A percentile compares a stretch with the other conserved stretches of the same genome.
Conservation (phyloP, 2,888 invertebrate species). For the Eustalomyia histrio region DNA sequence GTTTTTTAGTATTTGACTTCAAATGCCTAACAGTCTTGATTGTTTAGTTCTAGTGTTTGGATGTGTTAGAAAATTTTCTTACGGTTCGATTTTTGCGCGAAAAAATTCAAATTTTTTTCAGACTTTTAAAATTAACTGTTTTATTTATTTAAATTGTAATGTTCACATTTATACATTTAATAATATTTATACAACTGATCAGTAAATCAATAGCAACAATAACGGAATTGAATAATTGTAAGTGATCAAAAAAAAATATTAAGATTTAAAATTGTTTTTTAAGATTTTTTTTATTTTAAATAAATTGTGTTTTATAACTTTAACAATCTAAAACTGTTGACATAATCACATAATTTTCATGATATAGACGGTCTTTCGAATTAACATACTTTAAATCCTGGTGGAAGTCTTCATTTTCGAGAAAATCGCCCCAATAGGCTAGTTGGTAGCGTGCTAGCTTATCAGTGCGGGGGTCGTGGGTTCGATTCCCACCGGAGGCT, state of each 20-base stretch:
- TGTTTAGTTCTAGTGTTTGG: slow-evolving; percentile 52
- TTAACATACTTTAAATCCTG: too few species aligned
- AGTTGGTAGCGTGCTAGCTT: too few species aligned
- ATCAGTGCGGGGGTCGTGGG: too few species aligned
- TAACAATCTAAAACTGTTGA: too few species aligned
- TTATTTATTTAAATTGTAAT: slow-evolving; percentile 15
- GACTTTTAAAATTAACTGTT: background rate
- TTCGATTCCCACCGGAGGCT: too few species aligned
- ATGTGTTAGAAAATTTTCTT: slow-evolving; percentile 32
- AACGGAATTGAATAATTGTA: slow-evolving; percentile 77
- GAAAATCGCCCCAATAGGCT: too few species aligned
- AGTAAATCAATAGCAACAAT: slow-evolving; percentile 70
- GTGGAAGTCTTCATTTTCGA: too few species aligned
- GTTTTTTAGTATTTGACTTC: slow-evolving; percentile 41
- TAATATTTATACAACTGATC: slow-evolving; percentile 62
- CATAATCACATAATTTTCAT: too few species aligned
- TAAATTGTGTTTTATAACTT: too few species aligned
- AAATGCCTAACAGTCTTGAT: slow-evolving; percentile 51
- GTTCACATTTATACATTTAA: slow-evolving; percentile 31
- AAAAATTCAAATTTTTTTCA: slow-evolving; percentile 8
- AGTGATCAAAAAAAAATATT: slow-evolving; percentile 64
- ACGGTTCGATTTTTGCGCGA: background rate
- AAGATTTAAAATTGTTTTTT: too few species aligned
- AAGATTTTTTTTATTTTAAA: too few species aligned
- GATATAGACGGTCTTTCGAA: too few species aligned